A percentile compares a stretch with the other conserved stretches of the same genome.
Conservation (phyloP, 1,140 invertebrate genomes). For the Tribolium madens region DNA sequence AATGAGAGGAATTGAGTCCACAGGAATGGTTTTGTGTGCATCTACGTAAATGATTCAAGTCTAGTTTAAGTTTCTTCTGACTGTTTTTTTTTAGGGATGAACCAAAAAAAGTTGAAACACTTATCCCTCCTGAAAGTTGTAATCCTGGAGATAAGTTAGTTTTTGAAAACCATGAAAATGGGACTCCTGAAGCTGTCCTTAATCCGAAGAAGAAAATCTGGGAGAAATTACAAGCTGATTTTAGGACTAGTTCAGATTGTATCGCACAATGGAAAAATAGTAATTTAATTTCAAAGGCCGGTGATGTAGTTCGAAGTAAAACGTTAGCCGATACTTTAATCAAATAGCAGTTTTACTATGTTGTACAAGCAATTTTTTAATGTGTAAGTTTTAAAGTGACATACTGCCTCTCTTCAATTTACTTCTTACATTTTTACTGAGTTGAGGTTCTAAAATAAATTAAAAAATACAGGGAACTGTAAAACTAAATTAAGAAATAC, state of each 20-base stretch:
- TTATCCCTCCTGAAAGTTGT: slow-evolving; percentile 79
- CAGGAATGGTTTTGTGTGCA: slow-evolving; percentile 94
- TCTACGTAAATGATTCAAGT: slow-evolving; percentile 73
- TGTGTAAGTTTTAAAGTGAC: too few species aligned
- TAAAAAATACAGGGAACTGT: too few species aligned
- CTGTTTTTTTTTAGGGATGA: slow-evolving; percentile 68
- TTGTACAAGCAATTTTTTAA: background rate
- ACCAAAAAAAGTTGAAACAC: slow-evolving; percentile 85
- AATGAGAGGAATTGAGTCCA: slow-evolving; percentile 90
- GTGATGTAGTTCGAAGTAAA: slow-evolving; percentile 70
- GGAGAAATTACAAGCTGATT: slow-evolving; percentile 89
- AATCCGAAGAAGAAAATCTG: slow-evolving; percentile 99
- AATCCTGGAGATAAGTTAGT: slow-evolving; percentile 84
- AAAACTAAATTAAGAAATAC: too few species aligned
- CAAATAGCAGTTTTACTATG: slow-evolving; percentile 49
- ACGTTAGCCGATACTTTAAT: slow-evolving; percentile 53
- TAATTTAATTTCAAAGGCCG: slow-evolving; percentile 77
- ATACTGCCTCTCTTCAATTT: background rate
- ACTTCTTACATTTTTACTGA: too few species aligned
- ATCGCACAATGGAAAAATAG: slow-evolving; percentile 88
- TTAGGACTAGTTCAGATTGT: slow-evolving; percentile 81
- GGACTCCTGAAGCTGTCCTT: slow-evolving; percentile 84
- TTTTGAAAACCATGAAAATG: slow-evolving; percentile 81
- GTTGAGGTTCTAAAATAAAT: too few species aligned
- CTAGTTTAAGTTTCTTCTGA: slow-evolving; percentile 38